Percentiles rank a stretch among this genome's conserved stretches.
Evolutionary conservation across 2,888 invertebrate species (phyloP).

Genomic region (Archaeoteleia sp.): DNA sequence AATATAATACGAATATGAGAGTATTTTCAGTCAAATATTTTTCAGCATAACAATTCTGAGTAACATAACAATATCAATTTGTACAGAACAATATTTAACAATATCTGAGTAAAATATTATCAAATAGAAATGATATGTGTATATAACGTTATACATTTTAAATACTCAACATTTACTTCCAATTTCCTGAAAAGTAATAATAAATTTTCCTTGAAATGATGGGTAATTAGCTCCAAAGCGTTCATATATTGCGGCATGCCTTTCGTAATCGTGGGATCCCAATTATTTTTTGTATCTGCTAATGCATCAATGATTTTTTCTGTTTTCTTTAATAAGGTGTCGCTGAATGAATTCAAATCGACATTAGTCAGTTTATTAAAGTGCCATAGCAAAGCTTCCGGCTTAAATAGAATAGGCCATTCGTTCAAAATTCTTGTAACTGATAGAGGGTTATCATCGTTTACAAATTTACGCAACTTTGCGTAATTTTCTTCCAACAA

Average conservation of each 20-base stretch:
- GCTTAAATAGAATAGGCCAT: background rate
- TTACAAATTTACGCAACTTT: background rate
- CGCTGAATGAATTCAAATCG: background rate
- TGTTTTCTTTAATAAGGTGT: background rate
- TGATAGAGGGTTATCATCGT: background rate
- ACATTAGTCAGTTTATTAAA: background rate
- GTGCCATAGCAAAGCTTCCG: background rate
- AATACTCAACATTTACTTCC: background rate
- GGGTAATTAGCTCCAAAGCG: background rate
- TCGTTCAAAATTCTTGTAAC: background rate
- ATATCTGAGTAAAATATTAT: too few species aligned
- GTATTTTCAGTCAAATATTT: background rate
- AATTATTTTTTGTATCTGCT: background rate
- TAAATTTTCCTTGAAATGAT: background rate
- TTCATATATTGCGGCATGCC: background rate
- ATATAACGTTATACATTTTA: background rate
- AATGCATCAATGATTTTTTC: background rate
- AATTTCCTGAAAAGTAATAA: background rate
- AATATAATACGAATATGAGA: background rate
- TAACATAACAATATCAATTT: background rate
- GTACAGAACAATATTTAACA: too few species aligned
- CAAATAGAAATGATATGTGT: background rate
- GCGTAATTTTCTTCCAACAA: background rate
- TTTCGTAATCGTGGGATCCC: background rate
- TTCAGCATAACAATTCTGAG: background rate